phyloP scores from a whole-genome alignment of 2,797 vertebrate species.

The Pipistrellus pipistrellus region DNA sequence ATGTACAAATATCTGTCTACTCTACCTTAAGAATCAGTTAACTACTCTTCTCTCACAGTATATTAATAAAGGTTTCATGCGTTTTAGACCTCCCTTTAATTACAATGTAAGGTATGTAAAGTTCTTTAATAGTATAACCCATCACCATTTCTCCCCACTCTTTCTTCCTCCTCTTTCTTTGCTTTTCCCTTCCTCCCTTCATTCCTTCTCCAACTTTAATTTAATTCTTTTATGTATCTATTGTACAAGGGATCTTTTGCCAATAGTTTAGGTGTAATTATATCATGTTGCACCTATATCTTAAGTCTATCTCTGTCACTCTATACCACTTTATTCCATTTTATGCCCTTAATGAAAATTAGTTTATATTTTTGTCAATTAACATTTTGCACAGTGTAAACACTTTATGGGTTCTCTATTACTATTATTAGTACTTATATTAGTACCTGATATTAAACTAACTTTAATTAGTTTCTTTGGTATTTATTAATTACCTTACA shows the following conservation, averaged over 20 bases:
- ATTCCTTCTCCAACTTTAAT: neutral
- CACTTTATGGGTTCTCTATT: neutral
- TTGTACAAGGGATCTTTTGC: neutral
- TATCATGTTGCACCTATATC: neutral
- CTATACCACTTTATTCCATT: neutral
- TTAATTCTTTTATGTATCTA: neutral
- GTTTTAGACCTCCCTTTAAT: neutral
- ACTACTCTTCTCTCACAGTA: neutral
- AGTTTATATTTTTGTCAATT: neutral
- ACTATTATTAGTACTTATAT: neutral
- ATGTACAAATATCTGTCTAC: neutral
- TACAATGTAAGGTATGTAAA: neutral
- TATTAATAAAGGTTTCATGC: neutral
- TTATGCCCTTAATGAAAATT: neutral
- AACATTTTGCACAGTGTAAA: neutral
- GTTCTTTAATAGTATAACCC: neutral
- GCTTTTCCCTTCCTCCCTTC: neutral
- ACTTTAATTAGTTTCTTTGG: neutral
- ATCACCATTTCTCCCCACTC: neutral
- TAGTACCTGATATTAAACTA: neutral
- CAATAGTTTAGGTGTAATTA: neutral
- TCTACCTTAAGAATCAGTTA: neutral
- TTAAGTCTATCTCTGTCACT: neutral
- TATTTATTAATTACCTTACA: neutral
- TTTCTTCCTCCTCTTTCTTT: neutral